These are phyloP conservation scores for Hirudo medicinalis DNA, from an alignment of 1,140 invertebrate genomes.

Conservation along the genomic window DNA sequence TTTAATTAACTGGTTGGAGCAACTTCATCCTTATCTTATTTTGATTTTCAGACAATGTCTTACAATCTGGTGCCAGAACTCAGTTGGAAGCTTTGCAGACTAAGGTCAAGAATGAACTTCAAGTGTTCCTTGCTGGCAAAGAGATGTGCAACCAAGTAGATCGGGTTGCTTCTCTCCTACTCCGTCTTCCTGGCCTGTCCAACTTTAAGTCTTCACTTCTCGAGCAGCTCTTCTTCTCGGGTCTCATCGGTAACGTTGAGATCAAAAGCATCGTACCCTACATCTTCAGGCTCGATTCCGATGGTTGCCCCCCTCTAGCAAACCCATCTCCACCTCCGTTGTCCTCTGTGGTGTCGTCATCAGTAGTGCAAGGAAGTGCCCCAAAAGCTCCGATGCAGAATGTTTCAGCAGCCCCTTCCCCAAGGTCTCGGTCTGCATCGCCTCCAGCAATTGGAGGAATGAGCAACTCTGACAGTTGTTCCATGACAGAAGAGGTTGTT, in stretches of 20 bases:
- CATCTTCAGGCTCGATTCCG: conserved; percentile 63
- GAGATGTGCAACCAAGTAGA: conserved; percentile 28
- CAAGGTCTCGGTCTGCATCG: background rate
- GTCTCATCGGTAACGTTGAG: conserved; percentile 76
- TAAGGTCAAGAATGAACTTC: conserved; percentile 56
- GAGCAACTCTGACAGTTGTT: background rate
- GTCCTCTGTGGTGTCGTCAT: background rate
- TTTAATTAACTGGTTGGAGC: no score
- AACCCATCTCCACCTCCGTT: background rate
- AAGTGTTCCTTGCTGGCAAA: conserved; percentile 45
- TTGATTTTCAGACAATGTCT: conserved; percentile 8
- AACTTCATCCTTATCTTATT: no score
- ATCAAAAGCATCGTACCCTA: conserved; percentile 84
- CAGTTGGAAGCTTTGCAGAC: conserved; percentile 58
- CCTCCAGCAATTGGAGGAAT: background rate
- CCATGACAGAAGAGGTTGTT: conserved; percentile 9
- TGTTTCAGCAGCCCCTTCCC: background rate
- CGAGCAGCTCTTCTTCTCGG: conserved; percentile 83
- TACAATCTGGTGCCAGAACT: conserved; percentile 18
- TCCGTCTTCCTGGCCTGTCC: conserved; percentile 62
- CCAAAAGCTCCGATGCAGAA: background rate
- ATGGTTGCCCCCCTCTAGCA: conserved; percentile 32
- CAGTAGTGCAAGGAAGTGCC: background rate
- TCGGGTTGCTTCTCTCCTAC: conserved; percentile 50
- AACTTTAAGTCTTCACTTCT: conserved; percentile 62